A percentile compares a stretch with the other conserved stretches of the same genome.
These are phyloP conservation scores for Drosophila acutilabella DNA, from an alignment of 2,888 invertebrate genomes.

Conservation along the genomic window DNA sequence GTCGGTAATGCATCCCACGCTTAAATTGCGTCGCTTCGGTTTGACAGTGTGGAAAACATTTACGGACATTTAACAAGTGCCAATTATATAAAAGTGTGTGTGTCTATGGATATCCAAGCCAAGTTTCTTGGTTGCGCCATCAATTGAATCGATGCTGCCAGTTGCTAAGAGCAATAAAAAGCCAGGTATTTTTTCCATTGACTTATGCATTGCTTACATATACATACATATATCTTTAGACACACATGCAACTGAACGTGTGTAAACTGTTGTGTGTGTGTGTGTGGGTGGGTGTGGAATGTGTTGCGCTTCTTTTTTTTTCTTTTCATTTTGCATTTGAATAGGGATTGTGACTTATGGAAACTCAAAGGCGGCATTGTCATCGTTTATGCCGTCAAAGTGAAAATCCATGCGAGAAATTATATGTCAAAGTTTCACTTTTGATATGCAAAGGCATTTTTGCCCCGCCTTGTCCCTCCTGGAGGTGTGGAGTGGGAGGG, in stretches of 20 bases:
- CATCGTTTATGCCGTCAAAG: slow-evolving; percentile 78
- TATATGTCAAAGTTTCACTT: slow-evolving; percentile 80
- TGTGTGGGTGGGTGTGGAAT: not conserved
- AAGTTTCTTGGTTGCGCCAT: slow-evolving; percentile 4
- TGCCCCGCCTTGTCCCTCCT: slow-evolving; percentile 32
- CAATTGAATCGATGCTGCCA: slow-evolving; percentile 35
- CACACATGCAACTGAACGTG: not conserved
- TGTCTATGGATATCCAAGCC: slow-evolving; percentile 2
- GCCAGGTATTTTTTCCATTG: slow-evolving; percentile 15
- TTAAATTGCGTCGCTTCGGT: not conserved
- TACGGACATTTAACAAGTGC: slow-evolving; percentile 7
- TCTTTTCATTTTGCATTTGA: slow-evolving; percentile 19
- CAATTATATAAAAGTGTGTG: slow-evolving; percentile 17
- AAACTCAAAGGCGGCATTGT: slow-evolving; percentile 59
- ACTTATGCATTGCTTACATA: slow-evolving; percentile 1
- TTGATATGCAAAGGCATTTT: slow-evolving; percentile 67
- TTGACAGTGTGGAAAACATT: not conserved
- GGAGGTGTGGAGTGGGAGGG: not conserved
- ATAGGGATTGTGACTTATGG: slow-evolving; percentile 22
- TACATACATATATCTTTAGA: not conserved
- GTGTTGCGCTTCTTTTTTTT: not conserved
- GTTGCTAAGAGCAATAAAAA: slow-evolving; percentile 41
- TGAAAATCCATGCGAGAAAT: slow-evolving; percentile 80
- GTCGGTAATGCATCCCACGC: not conserved
- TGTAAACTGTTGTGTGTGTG: not conserved